These are phyloP conservation scores for Drosophila novamexicana DNA, from an alignment of 1,140 invertebrate species.

Conservation along the genomic window DNA sequence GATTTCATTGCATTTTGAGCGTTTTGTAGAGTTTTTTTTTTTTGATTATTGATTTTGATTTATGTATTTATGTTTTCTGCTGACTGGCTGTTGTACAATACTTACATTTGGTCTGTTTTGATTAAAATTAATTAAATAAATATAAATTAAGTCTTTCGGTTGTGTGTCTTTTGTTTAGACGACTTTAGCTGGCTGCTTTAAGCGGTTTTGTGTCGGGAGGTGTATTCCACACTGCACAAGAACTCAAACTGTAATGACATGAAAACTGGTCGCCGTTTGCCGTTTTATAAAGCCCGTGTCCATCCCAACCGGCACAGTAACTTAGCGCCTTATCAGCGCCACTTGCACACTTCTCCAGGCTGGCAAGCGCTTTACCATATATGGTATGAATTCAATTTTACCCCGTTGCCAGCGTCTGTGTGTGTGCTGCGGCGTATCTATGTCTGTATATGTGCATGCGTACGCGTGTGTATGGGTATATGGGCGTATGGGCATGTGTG, in stretches of 20 bases:
- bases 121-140: slow-evolving; percentile 83
- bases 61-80: slow-evolving; percentile 13
- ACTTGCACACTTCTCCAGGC: slow-evolving; percentile 61
- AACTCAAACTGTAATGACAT: slow-evolving; percentile 84
- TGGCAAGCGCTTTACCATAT: slow-evolving; percentile 81
- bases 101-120: slow-evolving; percentile 84
- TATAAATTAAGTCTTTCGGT: slow-evolving; percentile 84
- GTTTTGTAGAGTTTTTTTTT: slow-evolving; percentile 1
- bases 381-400: slow-evolving; percentile 78
- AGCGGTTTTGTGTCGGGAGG: slow-evolving; percentile 75
- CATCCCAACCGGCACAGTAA: slow-evolving; percentile 47
- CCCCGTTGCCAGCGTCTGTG: slow-evolving; percentile 37
- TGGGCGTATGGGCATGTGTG: slow-evolving; percentile 7
- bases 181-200: slow-evolving; percentile 66
- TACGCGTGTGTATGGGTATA: slow-evolving; percentile 16
- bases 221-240: slow-evolving; percentile 83
- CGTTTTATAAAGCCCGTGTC: slow-evolving; percentile 76
- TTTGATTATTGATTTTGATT: slow-evolving; percentile 17
- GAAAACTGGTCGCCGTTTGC: slow-evolving; percentile 78
- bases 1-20: slow-evolving; percentile 19
- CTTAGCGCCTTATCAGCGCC: slow-evolving; percentile 67
- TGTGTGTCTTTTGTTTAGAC: slow-evolving; percentile 72
- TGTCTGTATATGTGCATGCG: slow-evolving; percentile 15
- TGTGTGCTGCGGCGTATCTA: slow-evolving; percentile 22
- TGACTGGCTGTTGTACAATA: slow-evolving; percentile 37